phyloP scores from a whole-genome alignment of 2,888 invertebrate genomes.

The Epinotia demarniana region DNA sequence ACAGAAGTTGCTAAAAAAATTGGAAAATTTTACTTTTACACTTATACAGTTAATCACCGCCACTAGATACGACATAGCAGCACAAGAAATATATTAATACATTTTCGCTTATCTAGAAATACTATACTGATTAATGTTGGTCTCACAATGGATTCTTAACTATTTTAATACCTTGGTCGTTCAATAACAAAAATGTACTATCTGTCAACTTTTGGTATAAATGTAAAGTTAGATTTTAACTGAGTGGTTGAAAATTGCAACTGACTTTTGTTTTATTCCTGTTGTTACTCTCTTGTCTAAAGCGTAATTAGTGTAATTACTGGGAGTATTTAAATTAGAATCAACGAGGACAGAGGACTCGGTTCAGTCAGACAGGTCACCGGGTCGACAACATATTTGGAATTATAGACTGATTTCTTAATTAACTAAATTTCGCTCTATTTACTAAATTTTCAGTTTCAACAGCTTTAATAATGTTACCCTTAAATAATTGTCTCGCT shows the following conservation, averaged over 20 bases:
- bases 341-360: neutral
- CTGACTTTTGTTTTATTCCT: neutral
- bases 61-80: too few species aligned
- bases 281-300: neutral
- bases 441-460: constrained; percentile 5
- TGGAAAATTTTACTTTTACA: too few species aligned
- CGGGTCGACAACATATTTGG: constrained; percentile 18
- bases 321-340: constrained; percentile 15
- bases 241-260: neutral
- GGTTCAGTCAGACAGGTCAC: constrained; percentile 8
- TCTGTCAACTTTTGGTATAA: neutral
- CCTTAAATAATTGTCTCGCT: too few species aligned
- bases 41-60: too few species aligned
- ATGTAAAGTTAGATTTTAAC: neutral
- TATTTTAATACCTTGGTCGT: neutral
- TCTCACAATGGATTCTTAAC: neutral
- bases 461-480: neutral
- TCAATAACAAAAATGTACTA: neutral
- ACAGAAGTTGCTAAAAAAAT: too few species aligned
- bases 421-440: constrained; percentile 2
- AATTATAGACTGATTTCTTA: constrained; percentile 9
- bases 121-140: neutral
- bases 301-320: constrained; percentile 32
- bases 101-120: neutral
- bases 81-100: too few species aligned